These are phyloP conservation scores for Chloroceryle amazona DNA, from an alignment of 2,797 vertebrate species.

Conservation along the genomic window DNA sequence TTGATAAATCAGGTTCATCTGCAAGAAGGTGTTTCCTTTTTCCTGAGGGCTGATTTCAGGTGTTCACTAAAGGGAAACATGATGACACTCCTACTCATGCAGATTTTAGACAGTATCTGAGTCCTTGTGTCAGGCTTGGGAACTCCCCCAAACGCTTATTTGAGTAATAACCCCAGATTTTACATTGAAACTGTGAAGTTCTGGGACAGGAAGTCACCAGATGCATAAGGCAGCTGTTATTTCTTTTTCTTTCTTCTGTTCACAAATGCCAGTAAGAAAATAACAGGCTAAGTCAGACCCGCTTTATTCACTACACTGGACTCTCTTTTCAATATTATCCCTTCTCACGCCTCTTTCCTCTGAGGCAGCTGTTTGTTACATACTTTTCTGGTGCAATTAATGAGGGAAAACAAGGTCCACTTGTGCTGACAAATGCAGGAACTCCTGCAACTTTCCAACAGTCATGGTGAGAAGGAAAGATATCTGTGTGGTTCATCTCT, in stretches of 20 bases:
- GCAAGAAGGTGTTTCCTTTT: neutral
- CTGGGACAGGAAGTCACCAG: neutral
- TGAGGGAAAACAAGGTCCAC: slow-evolving; percentile 6
- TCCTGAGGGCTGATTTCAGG: neutral
- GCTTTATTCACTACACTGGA: neutral
- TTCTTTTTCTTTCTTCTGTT: neutral
- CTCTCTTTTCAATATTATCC: neutral
- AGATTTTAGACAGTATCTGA: neutral
- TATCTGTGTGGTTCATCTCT: neutral
- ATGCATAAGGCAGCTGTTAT: neutral
- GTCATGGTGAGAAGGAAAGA: neutral
- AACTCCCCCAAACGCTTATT: neutral
- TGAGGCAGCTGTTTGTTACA: slow-evolving; percentile 12
- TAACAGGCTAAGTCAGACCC: neutral
- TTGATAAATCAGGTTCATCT: neutral
- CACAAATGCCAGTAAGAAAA: neutral
- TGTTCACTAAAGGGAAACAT: neutral
- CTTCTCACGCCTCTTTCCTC: neutral
- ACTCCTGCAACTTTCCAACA: neutral
- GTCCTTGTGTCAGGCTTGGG: neutral
- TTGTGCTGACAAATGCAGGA: slow-evolving; percentile 42
- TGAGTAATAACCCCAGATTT: neutral
- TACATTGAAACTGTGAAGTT: neutral
- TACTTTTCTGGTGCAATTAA: slow-evolving; percentile 41
- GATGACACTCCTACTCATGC: neutral